Base-by-base conservation (phyloP, 2,797 vertebrate species). In the Enteromius paludinosus region DNA sequence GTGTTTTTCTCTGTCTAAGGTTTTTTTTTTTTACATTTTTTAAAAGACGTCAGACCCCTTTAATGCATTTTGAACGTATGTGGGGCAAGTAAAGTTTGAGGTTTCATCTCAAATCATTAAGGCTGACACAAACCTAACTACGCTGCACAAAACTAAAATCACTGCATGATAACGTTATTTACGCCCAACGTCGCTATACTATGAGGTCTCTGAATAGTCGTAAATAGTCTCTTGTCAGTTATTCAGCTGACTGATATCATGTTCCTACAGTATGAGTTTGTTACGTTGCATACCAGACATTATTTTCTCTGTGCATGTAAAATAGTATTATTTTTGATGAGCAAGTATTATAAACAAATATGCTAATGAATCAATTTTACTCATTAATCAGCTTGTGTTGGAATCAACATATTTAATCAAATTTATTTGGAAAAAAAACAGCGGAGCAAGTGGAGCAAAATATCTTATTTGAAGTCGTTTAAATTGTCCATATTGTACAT, bases 1-100 rank as follows among this genome's bases (percentile, higher is more conserved):
- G 35, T 52, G 18, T 92, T 88, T 91, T 79, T 52, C 78, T 85
- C 84, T 89, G 3, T 64, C 23, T 64, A 64, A n/a, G 17, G n/a
- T 35, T 43, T 43, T 43, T 49, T 49, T 70, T 43, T 47, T 71
- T 28, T 45, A 59, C 18, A 62, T 5, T 71, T n/a, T 81, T 81
- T 35, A 23, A 43, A 69, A 4, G 43, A 11, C 17, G 43, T 71
- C 25, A 71, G 25, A 28, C 8, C 2, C 7, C 2, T 71, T 49
- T 30, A 17, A 25, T 45, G n/a, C 6, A 0, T 18, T 49, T 71
- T 71, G 28, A 15, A 45, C 41, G 33, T 61, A 25, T 43, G 43
- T 25, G 2, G 8, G 43, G 38, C 38, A 62, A 20, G 30, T 28
- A 30, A 62, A 45, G 20, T 74, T 56, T 52, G 9, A 35, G 30